phyloP scores from a whole-genome alignment of 2,797 vertebrate species.

The Meriones psammophilus region DNA sequence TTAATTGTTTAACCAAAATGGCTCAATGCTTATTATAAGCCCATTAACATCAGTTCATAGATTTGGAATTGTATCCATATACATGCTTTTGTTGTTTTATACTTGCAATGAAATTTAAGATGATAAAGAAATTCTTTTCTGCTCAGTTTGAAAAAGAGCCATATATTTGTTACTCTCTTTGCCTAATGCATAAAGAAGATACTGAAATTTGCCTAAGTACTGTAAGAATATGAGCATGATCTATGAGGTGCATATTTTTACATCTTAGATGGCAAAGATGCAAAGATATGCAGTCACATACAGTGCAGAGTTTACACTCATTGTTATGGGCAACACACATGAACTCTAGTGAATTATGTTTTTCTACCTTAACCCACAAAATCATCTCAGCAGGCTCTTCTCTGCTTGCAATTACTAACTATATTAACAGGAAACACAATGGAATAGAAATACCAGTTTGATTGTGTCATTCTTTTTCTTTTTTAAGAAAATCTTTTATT shows the following conservation, averaged over 20 bases:
- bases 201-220: neutral
- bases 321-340: neutral
- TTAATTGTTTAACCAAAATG: constrained; percentile 84
- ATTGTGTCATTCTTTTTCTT: neutral
- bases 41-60: constrained; percentile 50
- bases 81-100: constrained; percentile 8
- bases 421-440: neutral
- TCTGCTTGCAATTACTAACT: neutral
- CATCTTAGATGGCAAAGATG: neutral
- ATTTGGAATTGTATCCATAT: neutral
- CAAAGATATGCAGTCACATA: neutral
- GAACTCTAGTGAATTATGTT: neutral
- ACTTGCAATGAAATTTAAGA: constrained; percentile 44
- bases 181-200: constrained; percentile 27
- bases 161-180: constrained; percentile 5
- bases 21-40: constrained; percentile 63
- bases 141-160: constrained; percentile 6
- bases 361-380: neutral
- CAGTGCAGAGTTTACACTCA: neutral
- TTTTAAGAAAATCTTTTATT: neutral
- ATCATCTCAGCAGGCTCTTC: neutral
- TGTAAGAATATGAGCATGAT: neutral
- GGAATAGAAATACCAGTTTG: neutral
- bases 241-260: neutral
- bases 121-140: constrained; percentile 31